Conservation (phyloP, 1,140 invertebrate genomes). For the Eufriesea mexicana region DNA sequence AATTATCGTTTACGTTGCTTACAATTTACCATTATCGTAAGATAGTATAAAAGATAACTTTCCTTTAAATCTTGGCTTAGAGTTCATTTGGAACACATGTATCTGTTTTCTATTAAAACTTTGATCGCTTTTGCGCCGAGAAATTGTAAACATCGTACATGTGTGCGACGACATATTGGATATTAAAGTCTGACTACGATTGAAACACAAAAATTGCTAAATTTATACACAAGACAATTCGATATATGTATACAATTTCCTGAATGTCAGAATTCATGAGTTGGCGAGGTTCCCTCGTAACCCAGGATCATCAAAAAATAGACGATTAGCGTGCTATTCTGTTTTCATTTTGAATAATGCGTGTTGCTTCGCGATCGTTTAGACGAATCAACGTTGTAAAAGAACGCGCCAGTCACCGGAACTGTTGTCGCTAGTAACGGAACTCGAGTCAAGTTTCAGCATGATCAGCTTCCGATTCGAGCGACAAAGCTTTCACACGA, state of each 20-base stretch:
- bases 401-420: background rate
- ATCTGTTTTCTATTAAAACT: background rate
- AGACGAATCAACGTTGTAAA: background rate
- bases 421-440: background rate
- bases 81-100: background rate
- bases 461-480: slow-evolving; percentile 7
- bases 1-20: background rate
- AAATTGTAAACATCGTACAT: background rate
- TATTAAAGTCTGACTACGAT: background rate
- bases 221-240: slow-evolving; percentile 40
- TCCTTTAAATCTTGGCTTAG: background rate
- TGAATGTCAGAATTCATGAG: slow-evolving; percentile 20
- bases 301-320: slow-evolving; percentile 31
- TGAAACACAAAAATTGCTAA: slow-evolving; percentile 37
- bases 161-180: background rate
- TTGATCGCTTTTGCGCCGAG: background rate
- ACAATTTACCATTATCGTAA: background rate
- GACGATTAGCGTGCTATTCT: slow-evolving; percentile 17
- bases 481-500: background rate
- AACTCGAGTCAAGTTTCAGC: slow-evolving; percentile 22
- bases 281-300: slow-evolving; percentile 29
- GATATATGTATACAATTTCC: background rate
- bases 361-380: background rate
- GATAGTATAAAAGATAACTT: background rate
- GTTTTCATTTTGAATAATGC: background rate